Base-by-base conservation (phyloP, 2,797 vertebrate species). In the Onychomys leucogaster region DNA sequence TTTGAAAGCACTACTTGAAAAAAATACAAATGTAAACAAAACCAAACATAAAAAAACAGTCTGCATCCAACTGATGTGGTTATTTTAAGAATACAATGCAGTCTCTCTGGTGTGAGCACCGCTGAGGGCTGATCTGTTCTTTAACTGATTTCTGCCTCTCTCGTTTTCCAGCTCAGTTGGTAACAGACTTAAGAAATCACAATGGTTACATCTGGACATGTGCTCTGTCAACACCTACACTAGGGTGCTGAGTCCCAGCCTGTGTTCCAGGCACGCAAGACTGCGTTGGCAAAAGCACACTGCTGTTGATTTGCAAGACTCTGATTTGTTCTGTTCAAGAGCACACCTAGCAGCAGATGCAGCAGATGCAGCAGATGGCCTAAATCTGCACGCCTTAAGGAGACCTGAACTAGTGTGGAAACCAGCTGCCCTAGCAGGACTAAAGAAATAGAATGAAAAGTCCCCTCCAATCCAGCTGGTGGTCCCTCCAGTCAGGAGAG, bases 1-100 rank as follows among this genome's bases (percentile, higher is more conserved):
- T 96, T 91, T 49, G 83, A 91, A 97, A 97, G 55, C 71, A 61
- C 76, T 91, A 67, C 65, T 97, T 34, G 46, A 52, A 94, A 84
- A 87, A 80, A 69, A 21, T 76, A 94, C 90, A 82, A 89, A 86
- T 73, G 49, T 95, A 97, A 97, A 97, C 94, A 97, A 95, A 95
- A 75, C 65, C 92, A 93, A 95, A 94, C 84, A 94, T 34, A 80
- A 57, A 78, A 92, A 92, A 85, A 57, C 63, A 69, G 37, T 73
- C 92, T 63, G 46, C 55, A 94, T 86, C 89, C 80, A 71, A 90
- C 86, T 57, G 86, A 59, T 49, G 71, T 32, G 29, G 34, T 90
- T 95, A 95, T 91, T 95, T 93, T 95, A 82, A 93, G 80, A 93
- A 88, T 37, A 57, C 59, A 81, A 92, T 29, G 46, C 13, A 34